Conservation (phyloP, 2,888 invertebrate genomes). For the Drosophila basisetae region DNA sequence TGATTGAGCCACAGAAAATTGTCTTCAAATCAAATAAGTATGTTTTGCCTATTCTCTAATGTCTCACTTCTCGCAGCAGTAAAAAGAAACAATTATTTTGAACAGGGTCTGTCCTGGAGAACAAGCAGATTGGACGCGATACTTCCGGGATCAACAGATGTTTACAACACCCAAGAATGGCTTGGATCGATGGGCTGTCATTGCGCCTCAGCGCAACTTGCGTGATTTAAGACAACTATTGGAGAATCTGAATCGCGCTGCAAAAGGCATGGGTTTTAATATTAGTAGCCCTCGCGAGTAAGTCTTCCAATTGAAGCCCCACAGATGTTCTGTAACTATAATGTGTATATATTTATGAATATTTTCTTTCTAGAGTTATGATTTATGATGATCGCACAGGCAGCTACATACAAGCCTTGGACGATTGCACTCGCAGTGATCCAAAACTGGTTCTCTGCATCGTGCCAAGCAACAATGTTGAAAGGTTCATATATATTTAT, state of each 20-base stretch:
- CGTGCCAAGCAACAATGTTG: slow-evolving; percentile 89
- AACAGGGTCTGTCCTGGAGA: slow-evolving; percentile 85
- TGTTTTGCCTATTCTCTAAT: not conserved
- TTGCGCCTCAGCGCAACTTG: slow-evolving; percentile 76
- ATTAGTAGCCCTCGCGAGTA: slow-evolving; percentile 85
- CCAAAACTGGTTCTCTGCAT: slow-evolving; percentile 90
- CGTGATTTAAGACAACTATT: slow-evolving; percentile 79
- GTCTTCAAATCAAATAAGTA: slow-evolving; percentile 84
- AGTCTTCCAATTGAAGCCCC: slow-evolving; percentile 30
- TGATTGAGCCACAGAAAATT: slow-evolving; percentile 89
- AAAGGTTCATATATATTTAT: slow-evolving; percentile 85
- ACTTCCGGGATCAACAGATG: slow-evolving; percentile 87
- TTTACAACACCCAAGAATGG: slow-evolving; percentile 82
- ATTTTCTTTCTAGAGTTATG: slow-evolving; percentile 56
- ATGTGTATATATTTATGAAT: not conserved
- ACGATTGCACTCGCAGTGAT: slow-evolving; percentile 87
- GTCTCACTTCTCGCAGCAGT: not conserved
- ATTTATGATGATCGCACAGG: slow-evolving; percentile 87
- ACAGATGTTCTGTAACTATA: not conserved
- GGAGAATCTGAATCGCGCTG: slow-evolving; percentile 83
- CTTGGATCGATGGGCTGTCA: slow-evolving; percentile 85
- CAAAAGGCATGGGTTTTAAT: slow-evolving; percentile 85
- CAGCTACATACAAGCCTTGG: slow-evolving; percentile 88
- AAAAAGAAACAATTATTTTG: not conserved
- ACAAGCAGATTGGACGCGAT: slow-evolving; percentile 92